Percentiles rank a stretch among this genome's conserved stretches.
These are phyloP conservation scores for Panthera leo DNA, from an alignment of 2,113 vertebrate species.

Conservation along the genomic window DNA sequence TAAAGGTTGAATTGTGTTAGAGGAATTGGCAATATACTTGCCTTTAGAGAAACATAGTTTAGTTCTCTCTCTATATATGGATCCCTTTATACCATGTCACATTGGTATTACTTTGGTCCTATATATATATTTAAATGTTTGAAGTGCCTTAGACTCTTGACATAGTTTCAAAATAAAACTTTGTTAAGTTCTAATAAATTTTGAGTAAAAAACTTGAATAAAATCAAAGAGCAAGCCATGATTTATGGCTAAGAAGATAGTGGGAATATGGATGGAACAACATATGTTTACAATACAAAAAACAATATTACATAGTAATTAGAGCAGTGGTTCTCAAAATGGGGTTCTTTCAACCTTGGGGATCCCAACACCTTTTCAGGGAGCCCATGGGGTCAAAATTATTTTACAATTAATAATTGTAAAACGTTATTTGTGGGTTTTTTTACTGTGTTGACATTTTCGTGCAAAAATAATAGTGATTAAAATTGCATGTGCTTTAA, in stretches of 20 bases:
- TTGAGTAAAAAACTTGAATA: neutral
- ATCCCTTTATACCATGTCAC: slow-evolving; percentile 81
- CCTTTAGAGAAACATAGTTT: slow-evolving; percentile 69
- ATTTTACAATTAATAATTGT: neutral
- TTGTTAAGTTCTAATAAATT: slow-evolving; percentile 76
- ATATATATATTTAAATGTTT: slow-evolving; percentile 87
- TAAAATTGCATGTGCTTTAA: neutral
- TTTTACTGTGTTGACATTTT: neutral
- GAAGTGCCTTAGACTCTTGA: slow-evolving; percentile 92
- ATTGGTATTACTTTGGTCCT: slow-evolving; percentile 80
- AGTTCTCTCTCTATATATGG: slow-evolving; percentile 83
- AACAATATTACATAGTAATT: neutral
- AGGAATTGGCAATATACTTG: slow-evolving; percentile 79
- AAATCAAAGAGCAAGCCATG: neutral
- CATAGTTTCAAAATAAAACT: slow-evolving; percentile 93
- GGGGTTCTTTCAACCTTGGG: neutral
- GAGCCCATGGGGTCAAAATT: neutral
- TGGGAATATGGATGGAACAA: neutral
- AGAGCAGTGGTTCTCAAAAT: neutral
- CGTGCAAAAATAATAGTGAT: neutral
- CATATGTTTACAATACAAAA: neutral
- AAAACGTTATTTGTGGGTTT: neutral
- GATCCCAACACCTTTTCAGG: neutral
- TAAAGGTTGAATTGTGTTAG: slow-evolving; percentile 81
- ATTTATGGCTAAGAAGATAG: neutral